Conservation (phyloP, 2,888 invertebrate genomes). For the Clitarchus hookeri region DNA sequence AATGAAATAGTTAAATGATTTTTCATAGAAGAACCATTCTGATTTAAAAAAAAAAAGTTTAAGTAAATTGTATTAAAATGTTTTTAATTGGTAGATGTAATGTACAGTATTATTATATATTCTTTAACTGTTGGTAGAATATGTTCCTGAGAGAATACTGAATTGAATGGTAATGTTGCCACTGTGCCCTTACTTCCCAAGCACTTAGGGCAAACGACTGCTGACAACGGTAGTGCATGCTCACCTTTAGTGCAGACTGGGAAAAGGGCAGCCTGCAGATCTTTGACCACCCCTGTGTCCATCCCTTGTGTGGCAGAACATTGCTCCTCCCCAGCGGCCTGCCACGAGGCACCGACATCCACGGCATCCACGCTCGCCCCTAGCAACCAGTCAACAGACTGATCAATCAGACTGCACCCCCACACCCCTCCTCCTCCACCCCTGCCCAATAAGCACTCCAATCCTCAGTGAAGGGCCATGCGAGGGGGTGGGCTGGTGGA, state of each 20-base stretch:
- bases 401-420: not conserved
- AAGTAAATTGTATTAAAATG: no score
- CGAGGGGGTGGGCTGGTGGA: not conserved
- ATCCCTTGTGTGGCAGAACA: slow-evolving; percentile 33
- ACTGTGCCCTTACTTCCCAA: not conserved
- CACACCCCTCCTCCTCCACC: not conserved
- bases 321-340: not conserved
- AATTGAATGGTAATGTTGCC: no score
- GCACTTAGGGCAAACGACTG: not conserved
- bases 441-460: not conserved
- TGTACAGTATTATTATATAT: no score
- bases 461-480: not conserved
- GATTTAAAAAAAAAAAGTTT: no score
- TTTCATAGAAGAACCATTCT: no score
- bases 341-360: not conserved
- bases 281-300: slow-evolving; percentile 56
- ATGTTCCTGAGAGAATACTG: no score
- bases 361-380: not conserved
- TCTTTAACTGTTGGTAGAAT: no score
- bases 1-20: no score
- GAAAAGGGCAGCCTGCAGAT: slow-evolving; percentile 69
- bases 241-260: slow-evolving; percentile 52
- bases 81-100: no score
- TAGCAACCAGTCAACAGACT: slow-evolving; percentile 1
- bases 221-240: not conserved